Conservation (phyloP, 2,888 invertebrate genomes). For the Pegoplata infirma region DNA sequence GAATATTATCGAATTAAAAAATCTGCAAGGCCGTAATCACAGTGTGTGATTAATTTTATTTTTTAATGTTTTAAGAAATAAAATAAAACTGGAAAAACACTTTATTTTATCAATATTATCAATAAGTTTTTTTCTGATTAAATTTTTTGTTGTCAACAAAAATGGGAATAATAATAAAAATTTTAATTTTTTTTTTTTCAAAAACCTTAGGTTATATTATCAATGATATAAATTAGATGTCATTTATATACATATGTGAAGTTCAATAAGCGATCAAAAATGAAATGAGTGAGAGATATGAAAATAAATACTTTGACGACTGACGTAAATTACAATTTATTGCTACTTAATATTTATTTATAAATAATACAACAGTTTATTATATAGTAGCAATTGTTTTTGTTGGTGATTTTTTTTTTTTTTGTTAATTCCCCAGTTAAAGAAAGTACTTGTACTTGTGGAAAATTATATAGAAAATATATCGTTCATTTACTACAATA, state of each 20-base stretch:
- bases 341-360: background rate
- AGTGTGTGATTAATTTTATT: slow-evolving; percentile 12
- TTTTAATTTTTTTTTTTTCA: no score
- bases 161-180: background rate
- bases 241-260: slow-evolving; percentile 22
- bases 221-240: slow-evolving; percentile 15
- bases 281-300: background rate
- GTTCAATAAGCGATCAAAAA: slow-evolving; percentile 39
- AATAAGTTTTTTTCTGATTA: background rate
- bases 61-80: background rate
- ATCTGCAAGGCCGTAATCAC: slow-evolving; percentile 19
- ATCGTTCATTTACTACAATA: no score
- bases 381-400: background rate
- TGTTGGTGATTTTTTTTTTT: background rate
- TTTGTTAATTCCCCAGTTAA: background rate
- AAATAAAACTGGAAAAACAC: background rate
- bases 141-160: background rate
- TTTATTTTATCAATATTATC: background rate
- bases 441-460: background rate
- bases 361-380: no score
- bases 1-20: slow-evolving; percentile 2
- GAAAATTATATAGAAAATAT: background rate
- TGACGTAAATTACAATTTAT: slow-evolving; percentile 32
- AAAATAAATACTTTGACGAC: slow-evolving; percentile 7
- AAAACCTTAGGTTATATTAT: background rate